Percentiles rank a stretch among this genome's conserved stretches.
Conservation (phyloP, 2,113 vertebrate species). For the Lonchura striata region DNA sequence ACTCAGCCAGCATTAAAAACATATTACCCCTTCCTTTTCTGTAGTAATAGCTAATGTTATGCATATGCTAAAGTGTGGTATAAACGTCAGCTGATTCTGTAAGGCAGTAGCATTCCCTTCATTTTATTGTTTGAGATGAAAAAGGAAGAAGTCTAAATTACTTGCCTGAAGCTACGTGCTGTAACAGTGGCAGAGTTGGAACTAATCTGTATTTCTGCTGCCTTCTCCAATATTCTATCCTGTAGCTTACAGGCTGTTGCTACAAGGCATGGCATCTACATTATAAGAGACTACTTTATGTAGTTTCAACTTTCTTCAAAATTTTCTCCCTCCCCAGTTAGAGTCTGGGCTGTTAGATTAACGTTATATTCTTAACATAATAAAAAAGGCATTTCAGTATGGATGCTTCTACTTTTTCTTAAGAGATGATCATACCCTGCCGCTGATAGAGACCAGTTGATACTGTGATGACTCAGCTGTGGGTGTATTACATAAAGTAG, state of each 20-base stretch:
- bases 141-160: slow-evolving; percentile 43
- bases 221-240: not conserved
- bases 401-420: not conserved
- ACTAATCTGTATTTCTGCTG: slow-evolving; percentile 21
- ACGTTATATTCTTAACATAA: not conserved
- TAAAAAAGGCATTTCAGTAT: not conserved
- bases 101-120: slow-evolving; percentile 1
- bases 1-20: slow-evolving; percentile 44
- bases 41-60: not conserved
- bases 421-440: not conserved
- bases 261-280: not conserved
- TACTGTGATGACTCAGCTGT: slow-evolving; percentile 50
- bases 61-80: not conserved
- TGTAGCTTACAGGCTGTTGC: not conserved
- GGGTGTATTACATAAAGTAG: slow-evolving; percentile 55
- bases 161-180: slow-evolving; percentile 13
- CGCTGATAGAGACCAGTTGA: slow-evolving; percentile 37
- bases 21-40: not conserved
- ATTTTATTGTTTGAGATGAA: slow-evolving; percentile 56
- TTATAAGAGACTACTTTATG: not conserved
- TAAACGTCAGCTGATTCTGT: not conserved
- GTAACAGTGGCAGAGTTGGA: not conserved
- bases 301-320: not conserved
- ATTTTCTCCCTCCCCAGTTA: not conserved
- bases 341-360: not conserved